These are phyloP conservation scores for Tenodera sinensis DNA, from an alignment of 2,888 invertebrate genomes.

Conservation along the genomic window DNA sequence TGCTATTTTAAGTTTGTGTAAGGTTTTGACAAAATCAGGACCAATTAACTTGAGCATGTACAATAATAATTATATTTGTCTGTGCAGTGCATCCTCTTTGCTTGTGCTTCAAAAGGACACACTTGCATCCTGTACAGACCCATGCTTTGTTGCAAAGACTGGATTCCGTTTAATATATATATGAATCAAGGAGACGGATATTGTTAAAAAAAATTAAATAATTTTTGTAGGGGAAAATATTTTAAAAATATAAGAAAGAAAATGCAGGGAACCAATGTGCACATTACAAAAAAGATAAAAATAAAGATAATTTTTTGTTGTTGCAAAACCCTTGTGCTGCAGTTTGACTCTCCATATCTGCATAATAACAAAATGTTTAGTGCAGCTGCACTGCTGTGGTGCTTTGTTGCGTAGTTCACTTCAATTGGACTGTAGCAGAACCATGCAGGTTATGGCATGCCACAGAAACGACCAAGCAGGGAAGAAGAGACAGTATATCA, in stretches of 20 bases:
- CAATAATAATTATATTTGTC: background rate
- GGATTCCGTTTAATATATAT: background rate
- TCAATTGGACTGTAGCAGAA: background rate
- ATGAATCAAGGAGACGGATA: background rate
- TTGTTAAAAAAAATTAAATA: background rate
- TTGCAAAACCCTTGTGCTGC: background rate
- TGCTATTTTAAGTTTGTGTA: constrained; percentile 12
- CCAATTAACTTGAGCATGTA: constrained; percentile 7
- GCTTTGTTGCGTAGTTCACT: background rate
- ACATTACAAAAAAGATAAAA: background rate
- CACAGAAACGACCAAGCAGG: background rate
- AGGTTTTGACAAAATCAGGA: background rate
- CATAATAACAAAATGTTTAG: background rate
- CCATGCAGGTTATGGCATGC: background rate
- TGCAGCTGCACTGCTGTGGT: background rate
- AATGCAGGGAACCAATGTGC: background rate
- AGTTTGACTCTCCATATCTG: background rate
- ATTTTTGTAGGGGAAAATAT: constrained; percentile 3
- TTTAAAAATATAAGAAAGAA: background rate
- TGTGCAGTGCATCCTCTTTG: constrained; percentile 20
- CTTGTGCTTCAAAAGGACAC: constrained; percentile 25
- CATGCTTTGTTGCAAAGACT: constrained; percentile 7
- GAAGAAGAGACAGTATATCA: background rate
- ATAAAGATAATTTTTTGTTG: background rate
- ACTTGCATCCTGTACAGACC: constrained; percentile 13